These are phyloP conservation scores for Clitarchus hookeri DNA, from an alignment of 2,888 invertebrate species.

Conservation along the genomic window DNA sequence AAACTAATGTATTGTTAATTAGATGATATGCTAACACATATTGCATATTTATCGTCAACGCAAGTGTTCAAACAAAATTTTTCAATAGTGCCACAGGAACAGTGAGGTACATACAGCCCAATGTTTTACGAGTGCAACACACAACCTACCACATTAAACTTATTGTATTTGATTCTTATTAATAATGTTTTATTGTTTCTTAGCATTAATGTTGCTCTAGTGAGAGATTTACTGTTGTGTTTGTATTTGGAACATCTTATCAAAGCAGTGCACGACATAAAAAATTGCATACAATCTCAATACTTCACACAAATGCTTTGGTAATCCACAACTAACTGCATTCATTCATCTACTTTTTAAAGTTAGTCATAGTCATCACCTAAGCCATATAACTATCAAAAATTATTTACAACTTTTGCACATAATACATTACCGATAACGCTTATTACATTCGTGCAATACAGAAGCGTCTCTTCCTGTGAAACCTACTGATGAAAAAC, in stretches of 20 bases:
- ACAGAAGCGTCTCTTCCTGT: neutral
- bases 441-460: neutral
- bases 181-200: neutral
- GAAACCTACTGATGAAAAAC: neutral
- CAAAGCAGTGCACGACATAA: slow-evolving; percentile 6
- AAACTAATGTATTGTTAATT: neutral
- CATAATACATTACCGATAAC: neutral
- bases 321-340: neutral
- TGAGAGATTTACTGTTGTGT: neutral
- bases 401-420: neutral
- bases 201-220: neutral
- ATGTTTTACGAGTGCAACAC: neutral
- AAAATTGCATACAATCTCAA: neutral
- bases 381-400: neutral
- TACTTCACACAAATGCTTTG: neutral
- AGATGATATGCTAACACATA: slow-evolving; percentile 1
- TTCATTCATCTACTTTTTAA: neutral
- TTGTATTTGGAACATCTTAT: neutral
- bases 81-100: neutral
- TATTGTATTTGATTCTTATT: neutral
- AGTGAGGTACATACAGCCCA: neutral
- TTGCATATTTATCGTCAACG: slow-evolving; percentile 9
- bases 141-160: neutral
- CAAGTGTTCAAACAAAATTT: neutral
- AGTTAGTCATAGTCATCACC: neutral